phyloP scores from a whole-genome alignment of 2,888 invertebrate species.

The Pterobdella sp. region DNA sequence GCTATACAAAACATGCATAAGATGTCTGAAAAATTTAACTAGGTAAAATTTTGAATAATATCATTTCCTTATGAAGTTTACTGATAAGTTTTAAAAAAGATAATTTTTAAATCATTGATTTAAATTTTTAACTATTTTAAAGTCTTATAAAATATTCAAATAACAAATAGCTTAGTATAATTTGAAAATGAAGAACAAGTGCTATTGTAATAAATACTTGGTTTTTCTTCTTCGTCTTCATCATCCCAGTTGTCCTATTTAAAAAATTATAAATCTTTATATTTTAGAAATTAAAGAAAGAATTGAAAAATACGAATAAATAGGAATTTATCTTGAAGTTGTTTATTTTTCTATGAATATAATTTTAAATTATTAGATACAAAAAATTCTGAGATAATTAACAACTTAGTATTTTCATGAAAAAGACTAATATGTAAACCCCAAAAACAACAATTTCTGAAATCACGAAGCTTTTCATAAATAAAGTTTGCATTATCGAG shows the following conservation, averaged over 20 bases:
- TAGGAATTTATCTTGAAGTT: background rate
- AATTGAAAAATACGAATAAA: background rate
- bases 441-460: background rate
- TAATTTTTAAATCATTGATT: too few relatives aligned
- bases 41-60: too few relatives aligned
- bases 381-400: too few relatives aligned
- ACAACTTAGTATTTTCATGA: background rate
- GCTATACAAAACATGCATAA: too few relatives aligned
- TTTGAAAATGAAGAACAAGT: background rate
- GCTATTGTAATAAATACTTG: background rate
- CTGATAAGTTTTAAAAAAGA: too few relatives aligned
- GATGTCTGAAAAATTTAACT: too few relatives aligned
- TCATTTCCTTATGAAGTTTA: too few relatives aligned
- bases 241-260: conserved; percentile 89
- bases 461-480: background rate
- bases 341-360: conserved; percentile 1
- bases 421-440: background rate
- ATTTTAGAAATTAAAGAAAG: background rate
- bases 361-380: too few relatives aligned
- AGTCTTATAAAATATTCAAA: too few relatives aligned
- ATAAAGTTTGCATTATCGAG: background rate
- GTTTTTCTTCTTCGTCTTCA: conserved; percentile 69
- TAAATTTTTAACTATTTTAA: too few relatives aligned
- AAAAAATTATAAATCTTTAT: conserved; percentile 3
- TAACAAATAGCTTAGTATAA: too few relatives aligned